Conservation (phyloP, 53 echinoderm and acorn worm species). For the Crossaster papposus region DNA sequence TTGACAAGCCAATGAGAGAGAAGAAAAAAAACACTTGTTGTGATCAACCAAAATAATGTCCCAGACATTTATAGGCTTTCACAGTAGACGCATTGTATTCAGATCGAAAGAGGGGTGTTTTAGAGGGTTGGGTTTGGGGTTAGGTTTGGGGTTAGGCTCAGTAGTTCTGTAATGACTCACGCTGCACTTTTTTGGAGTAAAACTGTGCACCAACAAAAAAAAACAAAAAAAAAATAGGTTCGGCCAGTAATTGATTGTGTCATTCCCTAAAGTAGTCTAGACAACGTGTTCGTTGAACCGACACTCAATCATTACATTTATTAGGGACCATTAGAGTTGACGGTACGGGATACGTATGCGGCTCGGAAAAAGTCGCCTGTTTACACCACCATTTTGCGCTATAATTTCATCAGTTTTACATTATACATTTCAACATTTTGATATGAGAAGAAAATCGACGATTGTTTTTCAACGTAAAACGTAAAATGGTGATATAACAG, state of each 20-base stretch:
- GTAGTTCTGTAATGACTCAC: background rate
- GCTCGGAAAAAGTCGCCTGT: too few species aligned
- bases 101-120: background rate
- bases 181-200: background rate
- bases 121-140: background rate
- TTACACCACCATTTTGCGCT: too few species aligned
- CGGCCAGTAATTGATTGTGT: background rate
- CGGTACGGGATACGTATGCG: too few species aligned
- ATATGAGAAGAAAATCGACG: too few species aligned
- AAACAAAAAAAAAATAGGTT: background rate
- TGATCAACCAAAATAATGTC: background rate
- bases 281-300: background rate
- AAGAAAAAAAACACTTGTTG: background rate
- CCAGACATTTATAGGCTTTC: background rate
- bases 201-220: background rate
- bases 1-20: constrained; percentile 1
- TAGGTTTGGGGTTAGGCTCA: background rate
- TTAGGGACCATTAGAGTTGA: too few species aligned
- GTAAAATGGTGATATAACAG: too few species aligned
- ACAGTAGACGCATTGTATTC: constrained; percentile 25
- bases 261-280: background rate
- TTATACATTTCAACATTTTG: too few species aligned
- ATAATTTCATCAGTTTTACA: too few species aligned
- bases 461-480: too few species aligned
- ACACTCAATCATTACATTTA: background rate